A percentile compares a stretch with the other conserved stretches of the same genome.
Conservation (phyloP, 2,888 invertebrate genomes). For the Microplitis deprimator region DNA sequence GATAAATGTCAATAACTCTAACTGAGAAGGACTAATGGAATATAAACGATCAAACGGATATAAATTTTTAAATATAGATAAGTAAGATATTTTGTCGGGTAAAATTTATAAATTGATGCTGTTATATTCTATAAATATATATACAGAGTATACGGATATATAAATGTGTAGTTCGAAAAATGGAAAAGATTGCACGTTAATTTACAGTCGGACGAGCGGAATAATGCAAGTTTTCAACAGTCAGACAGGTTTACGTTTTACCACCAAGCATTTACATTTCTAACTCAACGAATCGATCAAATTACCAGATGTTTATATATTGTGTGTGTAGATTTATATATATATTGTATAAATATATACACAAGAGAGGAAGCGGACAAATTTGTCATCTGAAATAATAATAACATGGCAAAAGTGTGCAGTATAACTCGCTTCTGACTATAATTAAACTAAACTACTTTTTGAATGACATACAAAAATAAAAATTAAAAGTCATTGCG, state of each 20-base stretch:
- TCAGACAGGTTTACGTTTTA: conserved; percentile 25
- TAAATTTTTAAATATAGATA: no score
- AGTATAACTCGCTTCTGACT: background rate
- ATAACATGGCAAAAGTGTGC: background rate
- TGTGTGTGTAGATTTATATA: background rate
- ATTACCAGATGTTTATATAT: conserved; percentile 15
- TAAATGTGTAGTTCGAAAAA: background rate
- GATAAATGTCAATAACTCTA: conserved; percentile 23
- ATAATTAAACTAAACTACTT: background rate
- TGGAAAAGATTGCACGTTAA: background rate
- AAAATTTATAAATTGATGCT: no score
- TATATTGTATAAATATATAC: background rate
- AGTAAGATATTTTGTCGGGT: no score
- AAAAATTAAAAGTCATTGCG: background rate
- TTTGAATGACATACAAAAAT: background rate
- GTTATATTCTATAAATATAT: no score
- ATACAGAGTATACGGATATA: no score
- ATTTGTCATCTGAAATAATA: background rate
- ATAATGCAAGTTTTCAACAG: conserved; percentile 8
- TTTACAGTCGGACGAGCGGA: background rate
- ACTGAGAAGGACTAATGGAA: background rate
- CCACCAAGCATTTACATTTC: conserved; percentile 10
- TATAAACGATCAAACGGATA: no score
- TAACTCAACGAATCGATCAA: conserved; percentile 22
- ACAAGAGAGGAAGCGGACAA: background rate